A percentile compares a stretch with the other conserved stretches of the same genome.
phyloP scores from a whole-genome alignment of 2,113 vertebrate genomes.

The Rallus limicola region DNA sequence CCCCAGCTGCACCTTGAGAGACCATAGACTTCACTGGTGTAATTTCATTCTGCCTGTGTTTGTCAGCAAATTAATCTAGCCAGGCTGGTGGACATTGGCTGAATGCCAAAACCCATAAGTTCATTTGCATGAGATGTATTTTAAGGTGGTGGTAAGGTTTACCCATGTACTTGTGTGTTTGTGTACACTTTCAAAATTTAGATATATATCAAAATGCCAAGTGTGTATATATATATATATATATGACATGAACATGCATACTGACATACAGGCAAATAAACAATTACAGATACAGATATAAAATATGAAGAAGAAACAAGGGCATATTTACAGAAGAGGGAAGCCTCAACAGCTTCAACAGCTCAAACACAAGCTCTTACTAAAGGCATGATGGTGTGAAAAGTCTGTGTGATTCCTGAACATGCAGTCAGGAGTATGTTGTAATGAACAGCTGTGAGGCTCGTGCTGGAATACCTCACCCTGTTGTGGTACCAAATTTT shows the following conservation, averaged over 20 bases:
- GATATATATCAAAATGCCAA: background rate
- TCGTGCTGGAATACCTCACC: background rate
- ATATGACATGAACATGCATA: no score
- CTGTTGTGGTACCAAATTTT: rapidly evolving
- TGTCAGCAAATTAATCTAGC: background rate
- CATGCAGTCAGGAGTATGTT: background rate
- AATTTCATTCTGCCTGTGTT: background rate
- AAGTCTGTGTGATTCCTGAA: background rate
- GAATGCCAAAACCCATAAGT: background rate
- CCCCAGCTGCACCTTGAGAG: background rate
- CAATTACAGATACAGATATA: background rate
- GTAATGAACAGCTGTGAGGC: background rate
- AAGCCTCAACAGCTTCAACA: background rate
- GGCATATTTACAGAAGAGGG: background rate
- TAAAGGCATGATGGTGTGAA: rapidly evolving
- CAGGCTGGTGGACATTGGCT: background rate
- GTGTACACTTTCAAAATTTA: background rate
- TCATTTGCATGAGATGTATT: background rate
- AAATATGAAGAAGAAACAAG: background rate
- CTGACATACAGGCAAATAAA: background rate
- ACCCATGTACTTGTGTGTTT: rapidly evolving
- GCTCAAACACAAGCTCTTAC: background rate
- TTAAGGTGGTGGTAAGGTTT: background rate
- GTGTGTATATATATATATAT: background rate
- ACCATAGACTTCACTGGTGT: background rate